phyloP scores from a whole-genome alignment of 2,113 vertebrate genomes.

The Cyrtonyx montezumae region DNA sequence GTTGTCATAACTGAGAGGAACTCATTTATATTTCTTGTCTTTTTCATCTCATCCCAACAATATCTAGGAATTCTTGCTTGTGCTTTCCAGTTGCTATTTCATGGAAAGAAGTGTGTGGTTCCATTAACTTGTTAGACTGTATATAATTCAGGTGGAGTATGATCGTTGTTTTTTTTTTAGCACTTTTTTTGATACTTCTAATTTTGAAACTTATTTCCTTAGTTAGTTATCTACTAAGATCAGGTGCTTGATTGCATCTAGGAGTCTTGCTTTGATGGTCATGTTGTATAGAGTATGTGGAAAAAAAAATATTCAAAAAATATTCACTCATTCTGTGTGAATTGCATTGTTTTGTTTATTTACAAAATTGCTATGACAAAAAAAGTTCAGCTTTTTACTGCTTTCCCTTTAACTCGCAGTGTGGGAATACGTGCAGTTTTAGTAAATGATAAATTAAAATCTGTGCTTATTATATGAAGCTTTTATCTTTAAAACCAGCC shows the following conservation, averaged over 20 bases:
- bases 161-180: neutral
- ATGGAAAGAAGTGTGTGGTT: neutral
- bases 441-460: neutral
- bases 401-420: neutral
- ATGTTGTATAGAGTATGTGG: neutral
- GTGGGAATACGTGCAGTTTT: neutral
- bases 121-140: neutral
- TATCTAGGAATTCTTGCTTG: neutral
- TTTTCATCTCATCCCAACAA: neutral
- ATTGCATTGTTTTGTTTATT: neutral
- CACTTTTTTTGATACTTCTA: neutral
- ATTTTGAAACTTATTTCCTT: neutral
- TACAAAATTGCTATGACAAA: neutral
- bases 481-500: neutral
- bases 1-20: neutral
- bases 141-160: neutral
- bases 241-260: neutral
- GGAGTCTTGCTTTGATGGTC: fast-evolving
- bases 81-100: neutral
- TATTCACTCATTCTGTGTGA: neutral
- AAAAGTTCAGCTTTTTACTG: neutral
- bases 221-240: neutral
- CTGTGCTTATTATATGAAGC: neutral
- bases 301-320: neutral
- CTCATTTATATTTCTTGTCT: neutral